Evolutionary conservation across 1,140 invertebrate genomes (phyloP), one percentile per base, ranked within the genome.

Genomic region (Nephotettix cincticeps): DNA sequence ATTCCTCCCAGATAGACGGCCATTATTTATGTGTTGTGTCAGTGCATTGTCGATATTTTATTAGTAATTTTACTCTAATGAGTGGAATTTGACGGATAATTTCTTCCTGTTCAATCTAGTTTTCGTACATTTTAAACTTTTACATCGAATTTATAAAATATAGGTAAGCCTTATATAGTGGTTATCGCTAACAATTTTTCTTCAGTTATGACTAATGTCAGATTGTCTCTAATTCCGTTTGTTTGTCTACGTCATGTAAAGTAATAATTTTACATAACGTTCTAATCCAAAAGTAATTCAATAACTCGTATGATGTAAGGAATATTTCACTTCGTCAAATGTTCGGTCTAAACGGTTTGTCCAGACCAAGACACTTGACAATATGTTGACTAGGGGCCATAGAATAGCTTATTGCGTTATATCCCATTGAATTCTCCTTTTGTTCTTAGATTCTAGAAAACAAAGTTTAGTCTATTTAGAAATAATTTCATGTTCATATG

Each of bases 1-100:
- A 51, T 51, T 51, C n/a, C 21, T 19, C 21, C 14, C 6, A 51
- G 21, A n/a, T 21, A 51, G 47, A 11, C 47, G 47, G 47, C 47
- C 47, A 51, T 51, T 51, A 51, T 51, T 51, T 51, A 51, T 51
- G 47, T 51, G 47, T 51, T 51, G 47, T 51, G 47, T 51, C 47
- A 51, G 47, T 19, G 21, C 19, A 51, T 51, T 19, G 47, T 51
- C 14, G 47, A 51, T 36, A 51, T 51, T 51, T 9, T 51, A 51
- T 17, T 51, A 19, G 21, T 51, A 51, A 11, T 51, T 51, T 51
- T 21, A 6, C 19, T 4, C 47, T 51, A 51, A 51, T 51, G 47
- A 51, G 14, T n/a, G 6, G 3, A 21, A 51, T 51, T 51, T 51
- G 47, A 51, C 47, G 3, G 32, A 36, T 14, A 14, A 36, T 36